These are phyloP conservation scores for Itoplectis maculator DNA, from an alignment of 2,888 invertebrate species.

Conservation along the genomic window DNA sequence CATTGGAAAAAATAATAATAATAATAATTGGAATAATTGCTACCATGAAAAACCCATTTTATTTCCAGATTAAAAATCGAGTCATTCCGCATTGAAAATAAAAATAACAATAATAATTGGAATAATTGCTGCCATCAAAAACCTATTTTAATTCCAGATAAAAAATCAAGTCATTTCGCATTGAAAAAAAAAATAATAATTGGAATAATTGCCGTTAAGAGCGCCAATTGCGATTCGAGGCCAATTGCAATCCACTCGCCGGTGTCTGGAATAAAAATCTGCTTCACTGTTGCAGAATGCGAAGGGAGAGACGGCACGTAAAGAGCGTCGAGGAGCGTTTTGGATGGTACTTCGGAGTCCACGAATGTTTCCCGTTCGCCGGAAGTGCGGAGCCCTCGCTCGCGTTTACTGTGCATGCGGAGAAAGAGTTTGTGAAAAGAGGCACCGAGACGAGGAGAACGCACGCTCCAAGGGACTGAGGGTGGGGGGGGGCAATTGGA, in stretches of 20 bases:
- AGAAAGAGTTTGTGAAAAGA: conserved; percentile 11
- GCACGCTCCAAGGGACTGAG: conserved; percentile 9
- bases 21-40: too few relatives aligned
- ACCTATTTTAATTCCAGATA: too few relatives aligned
- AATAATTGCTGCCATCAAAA: too few relatives aligned
- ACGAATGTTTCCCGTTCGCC: not conserved
- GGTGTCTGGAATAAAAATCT: not conserved
- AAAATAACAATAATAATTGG: too few relatives aligned
- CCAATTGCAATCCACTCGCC: not conserved
- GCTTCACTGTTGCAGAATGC: not conserved
- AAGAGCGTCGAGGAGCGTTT: not conserved
- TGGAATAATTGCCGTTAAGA: not conserved
- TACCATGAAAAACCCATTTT: too few relatives aligned
- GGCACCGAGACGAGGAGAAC: not conserved
- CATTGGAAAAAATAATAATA: too few relatives aligned
- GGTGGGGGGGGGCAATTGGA: conserved; percentile 19
- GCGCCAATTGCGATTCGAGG: not conserved
- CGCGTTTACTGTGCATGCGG: not conserved
- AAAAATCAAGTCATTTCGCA: too few relatives aligned
- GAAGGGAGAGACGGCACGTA: not conserved
- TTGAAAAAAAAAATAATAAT: too few relatives aligned
- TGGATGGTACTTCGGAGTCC: not conserved
- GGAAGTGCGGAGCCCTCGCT: not conserved
- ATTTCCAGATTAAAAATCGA: too few relatives aligned
- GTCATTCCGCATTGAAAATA: too few relatives aligned